Percentiles rank a stretch among this genome's conserved stretches.
These are phyloP conservation scores for Pandemis cinnamomeana DNA, from an alignment of 2,888 invertebrate genomes.

Conservation along the genomic window DNA sequence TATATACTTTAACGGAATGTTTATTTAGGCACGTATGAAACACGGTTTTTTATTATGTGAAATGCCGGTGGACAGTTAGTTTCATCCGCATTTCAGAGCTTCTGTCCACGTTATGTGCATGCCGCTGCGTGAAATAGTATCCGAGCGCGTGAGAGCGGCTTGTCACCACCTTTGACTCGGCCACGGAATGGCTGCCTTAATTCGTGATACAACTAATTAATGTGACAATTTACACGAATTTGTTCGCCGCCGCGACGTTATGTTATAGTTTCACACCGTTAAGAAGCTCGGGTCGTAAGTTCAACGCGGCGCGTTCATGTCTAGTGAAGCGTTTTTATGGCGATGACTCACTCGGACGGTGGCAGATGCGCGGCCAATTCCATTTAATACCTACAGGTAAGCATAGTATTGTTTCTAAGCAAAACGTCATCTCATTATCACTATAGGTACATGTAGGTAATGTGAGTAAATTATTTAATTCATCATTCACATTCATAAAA, in stretches of 20 bases:
- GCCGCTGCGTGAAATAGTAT: slow-evolving; percentile 31
- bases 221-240: slow-evolving; percentile 57
- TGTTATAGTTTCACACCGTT: slow-evolving; percentile 63
- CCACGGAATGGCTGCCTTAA: slow-evolving; percentile 57
- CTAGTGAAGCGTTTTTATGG: slow-evolving; percentile 44
- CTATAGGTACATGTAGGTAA: not conserved
- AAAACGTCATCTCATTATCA: not conserved
- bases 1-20: slow-evolving; percentile 40
- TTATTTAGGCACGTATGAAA: slow-evolving; percentile 46
- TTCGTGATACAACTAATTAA: slow-evolving; percentile 66
- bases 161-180: slow-evolving; percentile 70
- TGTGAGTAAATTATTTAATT: not conserved
- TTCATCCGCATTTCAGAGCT: slow-evolving; percentile 42
- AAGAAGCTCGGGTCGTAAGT: slow-evolving; percentile 47
- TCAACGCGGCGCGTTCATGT: slow-evolving; percentile 49
- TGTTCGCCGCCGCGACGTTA: slow-evolving; percentile 43
- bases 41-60: slow-evolving; percentile 49
- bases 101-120: slow-evolving; percentile 35
- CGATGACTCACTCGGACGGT: slow-evolving; percentile 31
- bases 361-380: slow-evolving; percentile 42
- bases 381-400: not conserved
- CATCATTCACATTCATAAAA: too few species aligned
- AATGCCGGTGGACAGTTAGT: slow-evolving; percentile 45
- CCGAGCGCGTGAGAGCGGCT: slow-evolving; percentile 60
- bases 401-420: not conserved